Base-by-base conservation (phyloP, 1,140 invertebrate species). In the Orchestia grillus region DNA sequence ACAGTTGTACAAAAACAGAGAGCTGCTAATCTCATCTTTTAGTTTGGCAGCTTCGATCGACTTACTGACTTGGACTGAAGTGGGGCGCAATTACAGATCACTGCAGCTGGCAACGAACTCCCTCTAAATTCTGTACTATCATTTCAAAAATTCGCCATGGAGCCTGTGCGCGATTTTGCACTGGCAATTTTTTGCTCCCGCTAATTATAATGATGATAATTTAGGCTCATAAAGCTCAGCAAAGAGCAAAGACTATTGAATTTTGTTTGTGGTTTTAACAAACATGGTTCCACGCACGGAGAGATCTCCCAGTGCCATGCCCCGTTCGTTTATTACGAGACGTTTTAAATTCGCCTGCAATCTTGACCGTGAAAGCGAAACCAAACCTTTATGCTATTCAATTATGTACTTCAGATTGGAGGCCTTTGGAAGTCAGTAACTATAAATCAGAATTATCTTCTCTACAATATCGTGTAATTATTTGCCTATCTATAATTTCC, bases 11-110 rank as follows among this genome's bases (percentile, higher is more conserved):
- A 77, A 77, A 77, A 77, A 77, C 15, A 77, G 28, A 36, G 15
- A 77, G 62, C 62, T 77, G 62, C 62, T 77, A 77, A 77, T 77
- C 62, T 77, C 62, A 77, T 77, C 62, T 77, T 77, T 77, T 77
- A 77, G 62, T 77, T 77, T 77, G 62, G 62, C 62, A 77, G 62
- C 62, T 77, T 77, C 62, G 62, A 77, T 77, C 62, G 62, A 77
- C 62, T 53, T 36, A 77, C 62, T 36, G 62, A 77, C 62, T 77
- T 28, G 62, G 28, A 77, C 62, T 77, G 62, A 77, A 77, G 62
- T 36, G 11, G 28, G 62, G 28, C 62, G 36, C 62, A 23, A 77
- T 77, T 77, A 36, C 62, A 3, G 28, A 8, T 28, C 1, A 19
- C 47, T 53, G 62, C 62, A 77, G 28, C 62, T 77, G 62, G 1